These are phyloP conservation scores for Melanotus villosus DNA, from an alignment of 2,888 invertebrate species.

Conservation along the genomic window DNA sequence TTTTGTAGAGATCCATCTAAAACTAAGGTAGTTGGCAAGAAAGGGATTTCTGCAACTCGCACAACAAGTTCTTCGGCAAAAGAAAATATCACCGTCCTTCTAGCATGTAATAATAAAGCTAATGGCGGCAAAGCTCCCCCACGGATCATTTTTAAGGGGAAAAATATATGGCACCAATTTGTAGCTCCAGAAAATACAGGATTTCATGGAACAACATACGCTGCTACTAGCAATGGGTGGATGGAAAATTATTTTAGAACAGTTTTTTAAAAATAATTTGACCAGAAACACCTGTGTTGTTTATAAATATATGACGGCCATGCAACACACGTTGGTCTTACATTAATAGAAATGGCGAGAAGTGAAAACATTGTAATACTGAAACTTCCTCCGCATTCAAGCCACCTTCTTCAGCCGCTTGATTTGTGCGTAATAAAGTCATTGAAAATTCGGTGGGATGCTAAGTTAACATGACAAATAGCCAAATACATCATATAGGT, in stretches of 20 bases:
- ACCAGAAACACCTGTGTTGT: not conserved
- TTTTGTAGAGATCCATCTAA: too few species aligned
- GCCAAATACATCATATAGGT: not conserved
- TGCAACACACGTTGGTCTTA: not conserved
- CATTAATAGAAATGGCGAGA: slow-evolving; percentile 12
- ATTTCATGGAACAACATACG: slow-evolving; percentile 8
- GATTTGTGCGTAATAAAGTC: slow-evolving; percentile 1
- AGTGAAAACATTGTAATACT: slow-evolving; percentile 1
- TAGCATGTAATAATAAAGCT: slow-evolving; percentile 2
- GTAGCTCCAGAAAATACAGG: not conserved
- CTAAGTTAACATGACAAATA: not conserved
- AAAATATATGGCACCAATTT: slow-evolving; percentile 17
- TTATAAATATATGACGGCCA: not conserved
- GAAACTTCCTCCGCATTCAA: slow-evolving; percentile 9
- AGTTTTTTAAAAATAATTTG: slow-evolving; percentile 14
- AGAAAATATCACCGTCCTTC: slow-evolving; percentile 7
- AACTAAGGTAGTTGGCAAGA: not conserved
- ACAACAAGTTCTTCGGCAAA: slow-evolving; percentile 8
- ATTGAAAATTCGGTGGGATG: not conserved
- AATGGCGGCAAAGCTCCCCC: slow-evolving; percentile 2
- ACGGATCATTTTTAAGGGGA: too few species aligned
- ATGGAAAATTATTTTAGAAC: slow-evolving; percentile 18
- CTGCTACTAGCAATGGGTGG: slow-evolving; percentile 16
- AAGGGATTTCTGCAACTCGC: not conserved
- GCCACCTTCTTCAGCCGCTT: slow-evolving; percentile 6